phyloP scores from a whole-genome alignment of 2,797 vertebrate genomes.

The Tenualosa ilisha region DNA sequence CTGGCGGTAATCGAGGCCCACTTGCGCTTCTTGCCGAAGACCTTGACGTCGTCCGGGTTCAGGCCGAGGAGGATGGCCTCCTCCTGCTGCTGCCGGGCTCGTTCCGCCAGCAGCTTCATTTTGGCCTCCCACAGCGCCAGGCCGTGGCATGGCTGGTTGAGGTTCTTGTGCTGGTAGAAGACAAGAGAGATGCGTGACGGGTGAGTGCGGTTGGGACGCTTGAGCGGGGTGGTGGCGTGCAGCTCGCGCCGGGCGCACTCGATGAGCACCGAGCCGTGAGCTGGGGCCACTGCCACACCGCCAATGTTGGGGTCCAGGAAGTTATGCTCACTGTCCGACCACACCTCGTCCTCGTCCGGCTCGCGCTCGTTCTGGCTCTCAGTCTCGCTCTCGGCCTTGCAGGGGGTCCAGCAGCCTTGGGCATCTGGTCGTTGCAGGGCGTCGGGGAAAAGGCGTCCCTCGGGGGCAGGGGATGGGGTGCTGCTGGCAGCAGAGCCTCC shows the following conservation, averaged over 20 bases:
- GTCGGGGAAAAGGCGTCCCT: slow-evolving; percentile 82
- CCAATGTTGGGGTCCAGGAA: slow-evolving; percentile 97
- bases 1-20: slow-evolving; percentile 74
- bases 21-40: slow-evolving; percentile 93
- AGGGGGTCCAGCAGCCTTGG: slow-evolving; percentile 82
- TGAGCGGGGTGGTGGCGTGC: slow-evolving; percentile 95
- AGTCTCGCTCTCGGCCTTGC: slow-evolving; percentile 70
- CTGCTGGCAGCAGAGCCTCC: slow-evolving; percentile 75
- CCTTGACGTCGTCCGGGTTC: slow-evolving; percentile 87
- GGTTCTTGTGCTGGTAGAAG: slow-evolving; percentile 99
- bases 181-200: slow-evolving; percentile 98
- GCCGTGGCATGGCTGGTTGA: slow-evolving; percentile 95
- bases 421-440: slow-evolving; percentile 73
- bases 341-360: slow-evolving; percentile 81
- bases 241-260: slow-evolving; percentile 95
- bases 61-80: slow-evolving; percentile 91
- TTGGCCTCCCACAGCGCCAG: slow-evolving; percentile 97
- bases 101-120: slow-evolving; percentile 94
- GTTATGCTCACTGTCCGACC: slow-evolving; percentile 98
- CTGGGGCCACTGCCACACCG: slow-evolving; percentile 92
- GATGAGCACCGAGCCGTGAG: slow-evolving; percentile 93
- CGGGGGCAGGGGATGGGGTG: slow-evolving; percentile 73
- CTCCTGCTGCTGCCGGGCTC: slow-evolving; percentile 87
- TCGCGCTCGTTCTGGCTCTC: slow-evolving; percentile 62
- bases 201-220: slow-evolving; percentile 92